Evolutionary conservation across 1,140 invertebrate genomes (phyloP), one percentile per base, ranked within the genome.

Genomic region (Drosophila bocki): DNA sequence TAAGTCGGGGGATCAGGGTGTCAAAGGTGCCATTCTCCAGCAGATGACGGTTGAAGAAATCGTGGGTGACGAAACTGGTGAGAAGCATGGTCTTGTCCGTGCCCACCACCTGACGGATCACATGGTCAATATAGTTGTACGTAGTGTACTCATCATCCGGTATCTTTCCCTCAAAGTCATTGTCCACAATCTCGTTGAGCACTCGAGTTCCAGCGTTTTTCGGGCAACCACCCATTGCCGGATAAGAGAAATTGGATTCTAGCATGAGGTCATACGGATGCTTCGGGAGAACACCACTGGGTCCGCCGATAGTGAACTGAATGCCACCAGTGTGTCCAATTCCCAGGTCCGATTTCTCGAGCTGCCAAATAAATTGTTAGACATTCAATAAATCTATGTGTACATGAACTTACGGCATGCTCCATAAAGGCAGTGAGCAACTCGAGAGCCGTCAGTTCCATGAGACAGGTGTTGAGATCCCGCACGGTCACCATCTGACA

Each of bases 301-400:
- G 90, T 15, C 91, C 91, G 1, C 91, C 91, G 13, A 92, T 92
- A 1, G 91, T 92, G 44, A 92, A 92, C 75, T 92, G 91, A 39
- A 92, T 91, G 26, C 91, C 91, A n/a, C 91, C 91, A 3, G 90
- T 91, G 26, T 92, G 79, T 7, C 91, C 91, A 33, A 92, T 91
- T 29, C 91, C 91, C 15, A 91, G 76, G 47, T 91, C 85, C 0
- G 91, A 91, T 68, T 92, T 92, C 64, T 92, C 91, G 7, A 92
- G 51, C 91, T 92, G 13, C 3, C 13, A 67, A 13, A 41, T 1
- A 12, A 56, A 54, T 11, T 9, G 1, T 22, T 6, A 11, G 0
- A n/a, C 2, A n/a, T n/a, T 9, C 0, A 2, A 6, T 9, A 1
- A 0, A 22, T 39, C 9, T 39, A 11, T 11, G 11, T 7, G 0